These are phyloP conservation scores for Lathamus discolor DNA, from an alignment of 2,113 vertebrate species.

Conservation along the genomic window DNA sequence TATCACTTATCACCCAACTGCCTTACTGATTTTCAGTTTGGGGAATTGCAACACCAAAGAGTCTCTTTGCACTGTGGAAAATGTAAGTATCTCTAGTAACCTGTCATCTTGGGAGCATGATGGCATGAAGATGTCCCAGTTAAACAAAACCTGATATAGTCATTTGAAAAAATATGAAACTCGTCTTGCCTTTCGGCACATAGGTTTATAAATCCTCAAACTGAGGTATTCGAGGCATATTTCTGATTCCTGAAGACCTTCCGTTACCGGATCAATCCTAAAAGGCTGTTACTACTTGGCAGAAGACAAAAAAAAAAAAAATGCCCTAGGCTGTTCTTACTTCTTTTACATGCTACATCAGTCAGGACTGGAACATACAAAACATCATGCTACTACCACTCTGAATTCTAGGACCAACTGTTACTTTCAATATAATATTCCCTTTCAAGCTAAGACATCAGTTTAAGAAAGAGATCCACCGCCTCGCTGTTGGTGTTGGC, in stretches of 20 bases:
- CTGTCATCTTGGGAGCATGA: background rate
- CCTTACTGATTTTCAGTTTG: background rate
- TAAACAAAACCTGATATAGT: background rate
- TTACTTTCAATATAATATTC: background rate
- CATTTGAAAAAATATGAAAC: background rate
- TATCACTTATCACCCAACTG: background rate
- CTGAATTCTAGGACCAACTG: background rate
- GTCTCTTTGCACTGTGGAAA: background rate
- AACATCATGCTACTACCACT: background rate
- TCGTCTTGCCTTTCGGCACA: background rate
- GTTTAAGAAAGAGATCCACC: background rate
- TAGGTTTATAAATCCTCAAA: background rate
- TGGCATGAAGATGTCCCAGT: background rate
- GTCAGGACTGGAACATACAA: background rate
- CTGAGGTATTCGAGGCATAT: background rate
- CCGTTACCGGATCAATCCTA: background rate
- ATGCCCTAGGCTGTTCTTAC: background rate
- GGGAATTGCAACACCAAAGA: background rate
- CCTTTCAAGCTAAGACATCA: background rate
- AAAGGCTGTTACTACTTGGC: background rate
- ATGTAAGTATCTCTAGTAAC: background rate
- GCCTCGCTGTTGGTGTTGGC: accelerated
- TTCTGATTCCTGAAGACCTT: background rate
- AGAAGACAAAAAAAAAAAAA: background rate
- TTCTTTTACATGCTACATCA: background rate